Evolutionary conservation across 2,113 vertebrate species (phyloP).

Genomic region (Gobio gobio): DNA sequence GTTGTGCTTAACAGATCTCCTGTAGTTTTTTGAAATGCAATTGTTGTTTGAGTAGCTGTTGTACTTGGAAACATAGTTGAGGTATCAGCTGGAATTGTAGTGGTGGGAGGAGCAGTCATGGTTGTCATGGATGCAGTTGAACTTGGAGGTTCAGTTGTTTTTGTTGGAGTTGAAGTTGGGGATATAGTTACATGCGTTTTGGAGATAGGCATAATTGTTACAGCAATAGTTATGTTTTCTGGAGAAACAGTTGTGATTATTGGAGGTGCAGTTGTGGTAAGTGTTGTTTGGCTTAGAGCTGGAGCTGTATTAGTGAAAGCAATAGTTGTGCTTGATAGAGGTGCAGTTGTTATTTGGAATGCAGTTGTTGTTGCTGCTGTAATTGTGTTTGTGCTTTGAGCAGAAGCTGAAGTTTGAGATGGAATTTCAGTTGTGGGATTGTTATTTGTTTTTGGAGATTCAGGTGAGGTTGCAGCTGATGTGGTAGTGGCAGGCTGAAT

Average conservation of each 20-base stretch:
- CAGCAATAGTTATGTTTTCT: constrained; percentile 11
- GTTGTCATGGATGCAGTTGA: not conserved
- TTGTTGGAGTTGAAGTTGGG: not conserved
- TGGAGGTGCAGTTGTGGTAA: not conserved
- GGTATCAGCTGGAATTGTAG: not conserved
- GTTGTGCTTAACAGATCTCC: not conserved
- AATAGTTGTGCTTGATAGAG: not conserved
- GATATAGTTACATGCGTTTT: not conserved
- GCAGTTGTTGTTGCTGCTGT: not conserved
- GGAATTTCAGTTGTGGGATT: not conserved
- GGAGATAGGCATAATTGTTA: not conserved
- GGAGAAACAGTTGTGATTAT: constrained; percentile 13
- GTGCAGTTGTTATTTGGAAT: not conserved
- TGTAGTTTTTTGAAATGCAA: not conserved
- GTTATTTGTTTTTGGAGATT: not conserved
- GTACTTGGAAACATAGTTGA: not conserved
- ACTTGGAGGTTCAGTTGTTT: not conserved
- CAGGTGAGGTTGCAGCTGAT: not conserved
- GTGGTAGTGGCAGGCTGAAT: not conserved
- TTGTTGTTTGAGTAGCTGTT: not conserved
- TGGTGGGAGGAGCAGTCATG: not conserved
- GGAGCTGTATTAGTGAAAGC: not conserved
- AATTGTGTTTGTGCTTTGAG: not conserved
- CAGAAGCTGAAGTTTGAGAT: not conserved
- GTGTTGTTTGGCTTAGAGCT: not conserved